Conservation (phyloP, 2,888 invertebrate genomes). For the Agelastica alni region DNA sequence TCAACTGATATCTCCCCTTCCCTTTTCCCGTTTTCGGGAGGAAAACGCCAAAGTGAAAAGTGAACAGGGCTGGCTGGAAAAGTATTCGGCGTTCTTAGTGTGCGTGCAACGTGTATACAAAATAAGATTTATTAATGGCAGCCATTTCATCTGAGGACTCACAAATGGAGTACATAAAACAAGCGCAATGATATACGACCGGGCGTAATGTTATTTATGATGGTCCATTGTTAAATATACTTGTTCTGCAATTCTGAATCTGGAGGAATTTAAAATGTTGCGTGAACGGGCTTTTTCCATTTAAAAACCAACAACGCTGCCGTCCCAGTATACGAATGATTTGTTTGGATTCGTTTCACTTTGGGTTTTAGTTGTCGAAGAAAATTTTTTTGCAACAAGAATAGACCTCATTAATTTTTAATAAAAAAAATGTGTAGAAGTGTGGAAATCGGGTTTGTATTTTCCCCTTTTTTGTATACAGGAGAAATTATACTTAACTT, state of each 20-base stretch:
- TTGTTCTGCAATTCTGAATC: conserved; percentile 13
- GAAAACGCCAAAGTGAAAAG: neutral
- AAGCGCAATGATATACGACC: conserved; percentile 29
- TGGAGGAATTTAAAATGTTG: conserved; percentile 1
- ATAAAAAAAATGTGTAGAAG: too few relatives aligned
- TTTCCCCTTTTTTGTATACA: too few relatives aligned
- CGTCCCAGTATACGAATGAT: too few relatives aligned
- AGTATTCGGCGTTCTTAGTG: neutral
- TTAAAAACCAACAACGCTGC: too few relatives aligned
- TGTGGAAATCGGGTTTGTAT: too few relatives aligned
- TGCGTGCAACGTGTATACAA: conserved; percentile 25
- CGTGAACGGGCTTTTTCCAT: neutral
- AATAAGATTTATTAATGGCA: conserved; percentile 31
- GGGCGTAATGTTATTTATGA: conserved; percentile 27
- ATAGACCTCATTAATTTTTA: too few relatives aligned
- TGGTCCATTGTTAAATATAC: conserved; percentile 27
- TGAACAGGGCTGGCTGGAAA: neutral
- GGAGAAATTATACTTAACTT: too few relatives aligned
- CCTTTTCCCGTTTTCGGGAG: neutral
- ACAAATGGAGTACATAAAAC: conserved; percentile 33
- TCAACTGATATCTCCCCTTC: too few relatives aligned
- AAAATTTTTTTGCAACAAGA: too few relatives aligned
- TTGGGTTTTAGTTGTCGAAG: too few relatives aligned
- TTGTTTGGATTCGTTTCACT: too few relatives aligned
- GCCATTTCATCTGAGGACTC: conserved; percentile 28